phyloP scores from a whole-genome alignment of 53 echinoderm and acorn worm genomes.

The Pentamera pediparva region DNA sequence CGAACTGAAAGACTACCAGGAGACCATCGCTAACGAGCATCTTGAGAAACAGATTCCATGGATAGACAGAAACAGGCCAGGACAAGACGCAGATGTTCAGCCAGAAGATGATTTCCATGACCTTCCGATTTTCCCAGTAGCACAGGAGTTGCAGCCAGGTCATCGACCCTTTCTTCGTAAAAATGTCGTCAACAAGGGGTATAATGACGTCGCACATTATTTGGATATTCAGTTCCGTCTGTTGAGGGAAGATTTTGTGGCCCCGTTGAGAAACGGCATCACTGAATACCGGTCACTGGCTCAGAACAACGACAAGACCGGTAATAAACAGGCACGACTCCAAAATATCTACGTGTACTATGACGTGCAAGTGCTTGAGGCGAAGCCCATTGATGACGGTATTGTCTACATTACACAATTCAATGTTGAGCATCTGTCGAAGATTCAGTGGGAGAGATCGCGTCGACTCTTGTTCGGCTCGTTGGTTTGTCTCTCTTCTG shows the following conservation, averaged over 20 bases:
- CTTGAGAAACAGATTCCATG: conserved; percentile 1
- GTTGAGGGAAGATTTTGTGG: conserved; percentile 79
- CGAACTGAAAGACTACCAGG: conserved; percentile 35
- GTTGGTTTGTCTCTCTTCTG: conserved; percentile 72
- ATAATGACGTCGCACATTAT: conserved; percentile 71
- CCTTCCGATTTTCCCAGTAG: conserved; percentile 58
- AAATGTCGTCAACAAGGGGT: conserved; percentile 57
- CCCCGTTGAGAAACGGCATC: conserved; percentile 74
- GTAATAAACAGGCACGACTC: conserved; percentile 37
- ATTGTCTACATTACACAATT: conserved; percentile 70
- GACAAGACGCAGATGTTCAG: conserved; percentile 24
- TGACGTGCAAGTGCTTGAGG: conserved; percentile 57
- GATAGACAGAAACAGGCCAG: neutral
- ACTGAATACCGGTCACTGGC: conserved; percentile 48
- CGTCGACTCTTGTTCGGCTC: conserved; percentile 78
- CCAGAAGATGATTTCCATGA: conserved; percentile 84
- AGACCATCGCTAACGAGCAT: conserved; percentile 25
- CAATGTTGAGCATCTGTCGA: conserved; percentile 45
- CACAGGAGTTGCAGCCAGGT: conserved; percentile 52
- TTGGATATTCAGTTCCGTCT: conserved; percentile 93
- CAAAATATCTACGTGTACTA: conserved; percentile 80
- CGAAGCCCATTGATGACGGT: conserved; percentile 73
- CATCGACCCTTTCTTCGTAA: conserved; percentile 48
- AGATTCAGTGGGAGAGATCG: conserved; percentile 71
- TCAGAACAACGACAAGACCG: conserved; percentile 17